Evolutionary conservation across 2,113 vertebrate species (phyloP).

Genomic region (Clarias macrocephalus): DNA sequence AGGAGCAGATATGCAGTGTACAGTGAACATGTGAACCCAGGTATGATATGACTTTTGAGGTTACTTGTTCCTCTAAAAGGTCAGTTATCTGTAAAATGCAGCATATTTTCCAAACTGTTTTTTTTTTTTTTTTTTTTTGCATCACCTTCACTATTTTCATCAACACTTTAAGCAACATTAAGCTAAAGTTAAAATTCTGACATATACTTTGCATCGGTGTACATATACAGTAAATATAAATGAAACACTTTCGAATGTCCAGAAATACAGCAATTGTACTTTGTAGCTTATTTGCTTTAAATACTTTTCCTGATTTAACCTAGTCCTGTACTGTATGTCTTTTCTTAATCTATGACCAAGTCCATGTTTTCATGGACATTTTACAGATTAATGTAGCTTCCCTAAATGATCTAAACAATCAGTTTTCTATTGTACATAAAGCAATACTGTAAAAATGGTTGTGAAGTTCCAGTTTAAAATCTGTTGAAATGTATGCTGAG

Average conservation of each 20-base stretch:
- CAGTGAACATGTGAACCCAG: slow-evolving; percentile 30
- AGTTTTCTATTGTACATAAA: slow-evolving; percentile 40
- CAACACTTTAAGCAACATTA: not conserved
- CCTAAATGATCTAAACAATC: slow-evolving; percentile 25
- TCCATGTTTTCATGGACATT: slow-evolving; percentile 20
- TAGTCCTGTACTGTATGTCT: slow-evolving; percentile 18
- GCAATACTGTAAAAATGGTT: slow-evolving; percentile 12
- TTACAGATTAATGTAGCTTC: slow-evolving; percentile 25
- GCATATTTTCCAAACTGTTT: not conserved
- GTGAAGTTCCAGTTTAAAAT: slow-evolving; percentile 29
- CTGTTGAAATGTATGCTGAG: slow-evolving; percentile 5
- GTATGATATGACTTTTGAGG: slow-evolving; percentile 24
- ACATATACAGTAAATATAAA: not conserved
- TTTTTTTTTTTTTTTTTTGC: not conserved
- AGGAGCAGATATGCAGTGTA: slow-evolving; percentile 13
- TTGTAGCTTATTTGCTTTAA: slow-evolving; percentile 11
- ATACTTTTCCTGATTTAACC: not conserved
- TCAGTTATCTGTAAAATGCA: not conserved
- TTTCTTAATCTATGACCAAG: slow-evolving; percentile 28
- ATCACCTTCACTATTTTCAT: not conserved
- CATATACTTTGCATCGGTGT: not conserved
- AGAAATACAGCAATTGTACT: not conserved
- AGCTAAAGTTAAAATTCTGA: not conserved
- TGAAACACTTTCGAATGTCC: not conserved
- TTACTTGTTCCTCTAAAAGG: not conserved